Conservation (phyloP, 2,888 invertebrate genomes). For the Philhelius pedissequus region DNA sequence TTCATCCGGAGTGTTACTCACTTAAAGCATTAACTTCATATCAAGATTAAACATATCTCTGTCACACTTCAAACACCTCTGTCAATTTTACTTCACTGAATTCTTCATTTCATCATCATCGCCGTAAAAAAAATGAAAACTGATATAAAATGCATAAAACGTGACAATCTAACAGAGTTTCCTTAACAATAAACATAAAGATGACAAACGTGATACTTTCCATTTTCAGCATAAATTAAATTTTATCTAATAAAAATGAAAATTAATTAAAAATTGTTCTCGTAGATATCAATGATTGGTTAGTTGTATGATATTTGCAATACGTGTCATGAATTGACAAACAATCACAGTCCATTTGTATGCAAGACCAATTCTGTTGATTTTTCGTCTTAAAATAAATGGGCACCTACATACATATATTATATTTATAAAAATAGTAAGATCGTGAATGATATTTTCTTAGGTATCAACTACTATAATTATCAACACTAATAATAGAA, state of each 20-base stretch:
- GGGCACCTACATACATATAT: too few species aligned
- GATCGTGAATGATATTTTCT: not conserved
- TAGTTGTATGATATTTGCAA: conserved; percentile 19
- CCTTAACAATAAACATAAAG: conserved; percentile 5
- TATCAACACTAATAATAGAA: not conserved
- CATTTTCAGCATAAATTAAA: conserved; percentile 7
- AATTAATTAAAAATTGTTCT: conserved; percentile 19
- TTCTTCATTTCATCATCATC: not conserved
- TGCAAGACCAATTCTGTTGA: conserved; percentile 2
- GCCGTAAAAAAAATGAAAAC: not conserved
- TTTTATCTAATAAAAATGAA: not conserved
- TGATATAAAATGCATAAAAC: conserved; percentile 12
- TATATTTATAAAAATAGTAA: not conserved
- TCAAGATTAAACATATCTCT: not conserved
- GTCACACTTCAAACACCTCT: not conserved
- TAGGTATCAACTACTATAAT: not conserved
- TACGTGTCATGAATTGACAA: conserved; percentile 31
- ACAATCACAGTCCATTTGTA: conserved; percentile 25
- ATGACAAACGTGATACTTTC: conserved; percentile 32
- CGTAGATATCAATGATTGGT: not conserved
- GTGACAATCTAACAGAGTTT: conserved; percentile 24
- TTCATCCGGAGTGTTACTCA: not conserved
- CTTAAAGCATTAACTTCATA: not conserved
- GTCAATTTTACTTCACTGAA: not conserved
- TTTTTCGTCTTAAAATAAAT: conserved; percentile 10